These are phyloP conservation scores for Saturnia pavonia DNA, from an alignment of 2,888 invertebrate species.

Conservation along the genomic window DNA sequence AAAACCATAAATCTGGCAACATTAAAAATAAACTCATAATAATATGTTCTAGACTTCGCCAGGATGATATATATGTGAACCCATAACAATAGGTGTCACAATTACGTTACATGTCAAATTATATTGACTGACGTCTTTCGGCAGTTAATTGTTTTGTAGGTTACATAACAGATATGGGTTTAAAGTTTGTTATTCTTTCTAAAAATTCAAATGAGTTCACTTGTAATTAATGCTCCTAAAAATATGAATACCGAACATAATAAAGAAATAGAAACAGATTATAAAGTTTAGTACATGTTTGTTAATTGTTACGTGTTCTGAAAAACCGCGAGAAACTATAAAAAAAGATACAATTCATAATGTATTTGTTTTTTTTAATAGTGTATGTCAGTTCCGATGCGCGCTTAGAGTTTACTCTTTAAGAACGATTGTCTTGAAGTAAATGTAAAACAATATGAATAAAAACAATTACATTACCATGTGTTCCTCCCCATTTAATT, in stretches of 20 bases:
- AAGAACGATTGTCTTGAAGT: too few relatives aligned
- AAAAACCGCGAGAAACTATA: neutral
- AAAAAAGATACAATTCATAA: too few relatives aligned
- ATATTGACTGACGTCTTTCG: neutral
- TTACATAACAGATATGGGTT: neutral
- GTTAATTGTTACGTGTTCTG: neutral
- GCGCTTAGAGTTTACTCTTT: too few relatives aligned
- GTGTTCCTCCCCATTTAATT: too few relatives aligned
- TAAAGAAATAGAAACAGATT: neutral
- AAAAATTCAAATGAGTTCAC: neutral
- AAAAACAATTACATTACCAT: too few relatives aligned
- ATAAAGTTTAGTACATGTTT: neutral
- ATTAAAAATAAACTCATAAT: neutral
- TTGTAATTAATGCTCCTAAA: neutral
- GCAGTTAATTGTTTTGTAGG: neutral
- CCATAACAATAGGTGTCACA: neutral
- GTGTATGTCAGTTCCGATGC: too few relatives aligned
- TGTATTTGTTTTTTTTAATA: too few relatives aligned
- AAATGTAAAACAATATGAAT: too few relatives aligned
- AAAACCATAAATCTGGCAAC: neutral
- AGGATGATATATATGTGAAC: neutral
- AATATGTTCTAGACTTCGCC: neutral
- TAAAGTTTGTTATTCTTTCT: neutral
- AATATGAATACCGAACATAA: neutral
- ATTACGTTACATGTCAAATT: neutral